Evolutionary conservation across 2,888 invertebrate species (phyloP), one percentile per base, ranked within the genome.

Genomic region (Dicyrtoma fusca): DNA sequence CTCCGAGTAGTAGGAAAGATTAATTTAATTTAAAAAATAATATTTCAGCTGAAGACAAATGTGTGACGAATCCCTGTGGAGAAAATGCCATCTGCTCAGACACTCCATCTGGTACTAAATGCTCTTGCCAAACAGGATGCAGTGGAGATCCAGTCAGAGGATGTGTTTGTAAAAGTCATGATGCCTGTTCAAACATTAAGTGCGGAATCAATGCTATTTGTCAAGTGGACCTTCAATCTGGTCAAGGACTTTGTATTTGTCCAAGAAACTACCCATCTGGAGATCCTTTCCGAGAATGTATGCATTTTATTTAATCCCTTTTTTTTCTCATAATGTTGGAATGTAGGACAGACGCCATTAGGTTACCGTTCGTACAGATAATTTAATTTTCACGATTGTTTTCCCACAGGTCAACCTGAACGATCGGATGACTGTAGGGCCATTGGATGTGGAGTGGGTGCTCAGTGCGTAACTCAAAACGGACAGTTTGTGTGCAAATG

Each of bases 121-220:
- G 92, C 81, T 88, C 89, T 0, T 92, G 92, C 81, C 90, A 91
- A 21, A 89, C 89, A 1, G 90, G 90, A 55, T 90, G 88, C 82
- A 87, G 88, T 78, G 92, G 92, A 70, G 90, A 91, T 83, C 89
- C 91, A 0, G 83, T 85, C 49, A 84, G 87, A 11, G 90, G 90
- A 82, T 92, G 92, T 82, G 86, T 90, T 71, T 94, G 94, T 82
- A 90, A 90, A 62, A 87, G 86, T 25, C 85, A 85, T 14, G 90
- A 91, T 83, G 87, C 91, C n/a, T 95, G 95, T 82, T 89, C 82
- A 76, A 88, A 89, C 79, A 90, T 90, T 81, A 86, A 88, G 47
- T 95, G 95, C 82, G 95, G 95, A 19, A 86, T 88, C 45, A 92
- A 93, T 82, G 94, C 95, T 1, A 88, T 89, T 68, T 95, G 95